Evolutionary conservation across 1,140 invertebrate genomes (phyloP).

Genomic region (Drosophila pachea): DNA sequence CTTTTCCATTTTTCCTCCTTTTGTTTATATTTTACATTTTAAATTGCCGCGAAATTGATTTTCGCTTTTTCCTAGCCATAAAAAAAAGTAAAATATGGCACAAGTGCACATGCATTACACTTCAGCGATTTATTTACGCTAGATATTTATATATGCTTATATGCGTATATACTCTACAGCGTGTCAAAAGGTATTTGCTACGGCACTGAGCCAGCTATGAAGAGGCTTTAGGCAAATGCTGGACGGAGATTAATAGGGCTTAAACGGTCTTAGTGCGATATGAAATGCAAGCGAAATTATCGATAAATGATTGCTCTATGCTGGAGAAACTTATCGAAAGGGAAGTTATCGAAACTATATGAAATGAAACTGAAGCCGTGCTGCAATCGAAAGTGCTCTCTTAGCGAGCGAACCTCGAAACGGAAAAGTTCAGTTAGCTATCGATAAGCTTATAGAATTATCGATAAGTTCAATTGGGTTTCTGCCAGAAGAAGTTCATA

Average conservation of each 20-base stretch:
- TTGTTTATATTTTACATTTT: slow-evolving; percentile 10
- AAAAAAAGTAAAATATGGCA: slow-evolving; percentile 21
- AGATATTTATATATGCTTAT: background rate
- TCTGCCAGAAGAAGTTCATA: background rate
- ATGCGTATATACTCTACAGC: background rate
- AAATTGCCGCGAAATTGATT: slow-evolving; percentile 46
- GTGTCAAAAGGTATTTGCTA: slow-evolving; percentile 4
- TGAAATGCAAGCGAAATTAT: background rate
- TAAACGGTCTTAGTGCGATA: no score
- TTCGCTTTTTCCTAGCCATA: slow-evolving; percentile 19
- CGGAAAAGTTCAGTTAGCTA: no score
- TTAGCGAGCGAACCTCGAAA: no score
- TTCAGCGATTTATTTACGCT: slow-evolving; percentile 22
- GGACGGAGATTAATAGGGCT: background rate
- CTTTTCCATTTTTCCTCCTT: background rate
- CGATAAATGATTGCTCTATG: no score
- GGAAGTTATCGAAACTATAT: no score
- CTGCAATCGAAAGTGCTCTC: no score
- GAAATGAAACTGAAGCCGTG: no score
- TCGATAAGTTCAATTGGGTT: background rate
- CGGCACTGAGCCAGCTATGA: background rate
- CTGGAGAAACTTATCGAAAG: no score
- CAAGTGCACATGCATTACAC: slow-evolving; percentile 28
- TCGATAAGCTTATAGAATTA: no score
- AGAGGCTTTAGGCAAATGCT: background rate